Evolutionary conservation across 2,113 vertebrate genomes (phyloP).

Genomic region (Thamnophis sirtalis): DNA sequence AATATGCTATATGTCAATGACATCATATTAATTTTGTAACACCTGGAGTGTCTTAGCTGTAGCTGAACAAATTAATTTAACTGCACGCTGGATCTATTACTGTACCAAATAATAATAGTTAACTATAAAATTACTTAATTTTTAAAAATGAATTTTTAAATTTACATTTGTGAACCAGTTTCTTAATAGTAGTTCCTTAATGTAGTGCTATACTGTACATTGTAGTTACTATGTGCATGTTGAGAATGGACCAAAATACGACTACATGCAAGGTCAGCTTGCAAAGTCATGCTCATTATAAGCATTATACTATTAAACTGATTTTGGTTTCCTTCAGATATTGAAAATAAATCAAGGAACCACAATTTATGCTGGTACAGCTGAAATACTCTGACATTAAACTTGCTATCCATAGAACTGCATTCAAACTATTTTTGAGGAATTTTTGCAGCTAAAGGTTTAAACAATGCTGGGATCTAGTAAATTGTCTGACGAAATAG

Average conservation of each 20-base stretch:
- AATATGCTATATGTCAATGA: constrained; percentile 47
- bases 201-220: not conserved
- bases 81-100: constrained; percentile 15
- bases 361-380: not conserved
- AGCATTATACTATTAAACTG: not conserved
- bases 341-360: not conserved
- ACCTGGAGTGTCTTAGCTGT: constrained; percentile 45
- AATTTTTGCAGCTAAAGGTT: not conserved
- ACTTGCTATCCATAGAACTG: not conserved
- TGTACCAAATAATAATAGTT: constrained; percentile 25
- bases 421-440: not conserved
- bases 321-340: not conserved
- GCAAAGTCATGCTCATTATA: not conserved
- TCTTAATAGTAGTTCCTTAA: not conserved
- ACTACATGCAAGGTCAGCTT: not conserved
- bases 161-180: not conserved
- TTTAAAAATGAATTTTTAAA: constrained; percentile 39
- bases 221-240: not conserved
- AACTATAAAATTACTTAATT: constrained; percentile 30
- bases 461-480: not conserved
- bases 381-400: not conserved
- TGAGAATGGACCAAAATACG: not conserved
- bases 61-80: constrained; percentile 40
- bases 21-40: constrained; percentile 48
- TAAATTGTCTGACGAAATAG: not conserved